phyloP scores from a whole-genome alignment of 1,140 invertebrate species.

The Philopotamus ludificatus region DNA sequence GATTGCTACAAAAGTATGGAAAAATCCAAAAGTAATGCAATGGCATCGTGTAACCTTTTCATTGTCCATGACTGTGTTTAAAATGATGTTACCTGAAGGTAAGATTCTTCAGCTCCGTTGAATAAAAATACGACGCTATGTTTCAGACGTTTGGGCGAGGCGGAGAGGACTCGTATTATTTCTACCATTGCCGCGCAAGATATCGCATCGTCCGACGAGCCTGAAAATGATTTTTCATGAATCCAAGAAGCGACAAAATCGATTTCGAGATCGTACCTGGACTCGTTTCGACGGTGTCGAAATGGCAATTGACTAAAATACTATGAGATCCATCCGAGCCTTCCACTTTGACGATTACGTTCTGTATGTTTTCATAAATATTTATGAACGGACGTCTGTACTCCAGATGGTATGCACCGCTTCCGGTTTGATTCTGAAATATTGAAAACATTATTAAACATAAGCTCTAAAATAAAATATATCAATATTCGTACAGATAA shows the following conservation, averaged over 20 bases:
- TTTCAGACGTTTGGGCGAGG: slow-evolving; percentile 53
- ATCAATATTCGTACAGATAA: slow-evolving; percentile 22
- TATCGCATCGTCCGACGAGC: slow-evolving; percentile 73
- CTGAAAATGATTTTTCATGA: slow-evolving; percentile 44
- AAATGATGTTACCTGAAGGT: slow-evolving; percentile 51
- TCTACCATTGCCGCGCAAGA: slow-evolving; percentile 77
- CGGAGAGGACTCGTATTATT: slow-evolving; percentile 63
- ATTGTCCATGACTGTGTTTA: too few species aligned
- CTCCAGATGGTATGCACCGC: slow-evolving; percentile 56
- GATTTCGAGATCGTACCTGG: slow-evolving; percentile 49
- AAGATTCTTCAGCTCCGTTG: slow-evolving; percentile 77
- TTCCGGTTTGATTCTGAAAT: slow-evolving; percentile 35
- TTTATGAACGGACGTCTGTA: slow-evolving; percentile 51
- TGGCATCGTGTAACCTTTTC: too few species aligned
- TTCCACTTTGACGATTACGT: slow-evolving; percentile 68
- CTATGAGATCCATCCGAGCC: slow-evolving; percentile 55
- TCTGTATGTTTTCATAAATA: slow-evolving; percentile 60
- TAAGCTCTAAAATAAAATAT: not conserved
- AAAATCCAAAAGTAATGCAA: too few species aligned
- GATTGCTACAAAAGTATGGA: too few species aligned
- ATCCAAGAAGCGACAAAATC: not conserved
- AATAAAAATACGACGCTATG: slow-evolving; percentile 73
- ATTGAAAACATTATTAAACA: not conserved
- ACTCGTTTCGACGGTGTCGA: slow-evolving; percentile 73
- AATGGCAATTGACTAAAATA: slow-evolving; percentile 79